phyloP scores from a whole-genome alignment of 2,888 invertebrate genomes.

The Phengaris arion region DNA sequence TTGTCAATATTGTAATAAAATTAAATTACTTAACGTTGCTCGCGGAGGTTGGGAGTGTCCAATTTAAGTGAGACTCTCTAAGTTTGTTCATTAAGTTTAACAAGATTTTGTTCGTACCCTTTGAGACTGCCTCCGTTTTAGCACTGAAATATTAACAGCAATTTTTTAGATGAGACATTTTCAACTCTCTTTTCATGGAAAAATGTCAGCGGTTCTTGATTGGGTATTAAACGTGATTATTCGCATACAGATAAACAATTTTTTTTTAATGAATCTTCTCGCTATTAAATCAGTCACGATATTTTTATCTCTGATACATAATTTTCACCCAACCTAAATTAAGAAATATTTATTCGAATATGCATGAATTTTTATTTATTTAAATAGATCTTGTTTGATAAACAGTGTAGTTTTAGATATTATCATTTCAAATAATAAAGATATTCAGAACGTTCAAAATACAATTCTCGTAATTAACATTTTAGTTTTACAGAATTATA shows the following conservation, averaged over 20 bases:
- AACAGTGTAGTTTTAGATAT: no score
- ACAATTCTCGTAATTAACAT: no score
- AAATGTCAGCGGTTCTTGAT: slow-evolving; percentile 10
- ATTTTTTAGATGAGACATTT: slow-evolving; percentile 39
- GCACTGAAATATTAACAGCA: slow-evolving; percentile 58
- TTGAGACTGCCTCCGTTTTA: slow-evolving; percentile 52
- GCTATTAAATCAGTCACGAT: no score
- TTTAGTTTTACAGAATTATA: no score
- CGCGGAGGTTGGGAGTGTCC: slow-evolving; percentile 42
- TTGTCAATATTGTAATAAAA: slow-evolving; percentile 42
- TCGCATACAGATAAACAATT: not conserved
- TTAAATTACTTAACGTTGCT: slow-evolving; percentile 42
- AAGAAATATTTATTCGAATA: not conserved
- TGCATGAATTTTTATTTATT: no score
- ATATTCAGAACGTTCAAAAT: no score
- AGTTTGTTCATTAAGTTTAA: slow-evolving; percentile 75
- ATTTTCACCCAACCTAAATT: not conserved
- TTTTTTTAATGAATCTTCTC: not conserved
- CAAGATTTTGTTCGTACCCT: slow-evolving; percentile 68
- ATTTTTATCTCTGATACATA: no score
- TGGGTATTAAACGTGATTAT: not conserved
- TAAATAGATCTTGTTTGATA: no score
- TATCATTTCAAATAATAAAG: no score
- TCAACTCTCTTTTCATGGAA: not conserved
- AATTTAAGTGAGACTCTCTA: slow-evolving; percentile 61